Conservation (phyloP, 2,888 invertebrate species). For the Platycheirus rosarum region DNA sequence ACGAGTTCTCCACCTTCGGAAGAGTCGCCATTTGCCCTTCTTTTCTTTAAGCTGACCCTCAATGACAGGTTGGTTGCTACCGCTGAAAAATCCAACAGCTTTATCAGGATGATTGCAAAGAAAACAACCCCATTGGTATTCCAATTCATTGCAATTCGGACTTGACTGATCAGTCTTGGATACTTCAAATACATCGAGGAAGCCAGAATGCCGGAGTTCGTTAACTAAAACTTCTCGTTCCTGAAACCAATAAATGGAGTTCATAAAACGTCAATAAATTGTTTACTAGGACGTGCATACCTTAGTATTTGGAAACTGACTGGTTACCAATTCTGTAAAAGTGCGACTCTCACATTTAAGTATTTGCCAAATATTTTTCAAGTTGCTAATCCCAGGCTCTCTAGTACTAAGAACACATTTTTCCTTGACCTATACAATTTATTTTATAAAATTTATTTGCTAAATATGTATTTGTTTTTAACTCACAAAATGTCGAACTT, state of each 20-base stretch:
- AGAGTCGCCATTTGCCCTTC: conserved; percentile 95
- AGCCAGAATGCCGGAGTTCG: conserved; percentile 93
- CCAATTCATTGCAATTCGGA: conserved; percentile 83
- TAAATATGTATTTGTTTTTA: too few species aligned
- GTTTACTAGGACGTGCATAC: conserved; percentile 81
- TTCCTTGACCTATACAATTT: conserved; percentile 85
- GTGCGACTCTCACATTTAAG: conserved; percentile 95
- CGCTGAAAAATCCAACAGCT: conserved; percentile 91
- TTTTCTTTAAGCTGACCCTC: conserved; percentile 96
- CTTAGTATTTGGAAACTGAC: conserved; percentile 95
- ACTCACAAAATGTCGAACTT: conserved; percentile 84
- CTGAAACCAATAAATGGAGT: conserved; percentile 80
- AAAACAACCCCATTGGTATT: conserved; percentile 93
- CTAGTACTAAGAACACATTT: conserved; percentile 90
- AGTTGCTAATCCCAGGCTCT: conserved; percentile 91
- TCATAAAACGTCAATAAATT: neutral
- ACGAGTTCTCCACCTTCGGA: conserved; percentile 95
- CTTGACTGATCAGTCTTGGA: conserved; percentile 83
- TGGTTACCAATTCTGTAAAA: conserved; percentile 94
- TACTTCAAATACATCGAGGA: conserved; percentile 96
- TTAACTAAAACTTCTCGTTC: conserved; percentile 93
- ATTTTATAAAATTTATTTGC: too few species aligned
- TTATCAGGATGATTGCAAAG: conserved; percentile 96
- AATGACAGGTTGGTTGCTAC: conserved; percentile 92
- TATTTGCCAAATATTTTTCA: conserved; percentile 97